These are phyloP conservation scores for Eulemur albifrons DNA, from an alignment of 2,797 vertebrate genomes.

Conservation along the genomic window DNA sequence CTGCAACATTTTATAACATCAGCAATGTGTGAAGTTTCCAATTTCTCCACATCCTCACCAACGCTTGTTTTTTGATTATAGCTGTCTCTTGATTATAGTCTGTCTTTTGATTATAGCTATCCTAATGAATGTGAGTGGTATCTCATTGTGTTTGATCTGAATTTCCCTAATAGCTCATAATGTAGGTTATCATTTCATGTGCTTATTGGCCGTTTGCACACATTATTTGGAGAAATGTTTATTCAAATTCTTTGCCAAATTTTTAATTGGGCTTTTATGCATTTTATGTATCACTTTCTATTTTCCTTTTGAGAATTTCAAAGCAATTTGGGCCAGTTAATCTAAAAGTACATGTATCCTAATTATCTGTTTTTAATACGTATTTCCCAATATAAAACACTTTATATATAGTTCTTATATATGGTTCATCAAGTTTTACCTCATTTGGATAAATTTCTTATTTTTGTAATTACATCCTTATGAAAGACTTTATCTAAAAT, in stretches of 20 bases:
- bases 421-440: not conserved
- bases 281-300: not conserved
- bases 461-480: not conserved
- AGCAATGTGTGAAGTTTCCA: not conserved
- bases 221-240: conserved; percentile 28
- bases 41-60: not conserved
- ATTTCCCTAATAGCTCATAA: not conserved
- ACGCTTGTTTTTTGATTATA: not conserved
- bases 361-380: not conserved
- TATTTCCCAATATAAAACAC: not conserved
- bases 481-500: not conserved
- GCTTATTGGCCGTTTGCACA: not conserved
- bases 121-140: not conserved
- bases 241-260: conserved; percentile 8
- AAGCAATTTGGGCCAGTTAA: not conserved
- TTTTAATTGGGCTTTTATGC: conserved; percentile 19
- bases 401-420: too few species aligned
- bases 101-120: not conserved
- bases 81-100: not conserved
- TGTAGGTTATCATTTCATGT: not conserved
- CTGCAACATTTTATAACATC: not conserved
- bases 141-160: not conserved
- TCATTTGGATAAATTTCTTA: not conserved
- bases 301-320: not conserved
- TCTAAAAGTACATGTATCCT: not conserved